phyloP scores from a whole-genome alignment of 1,140 invertebrate species.

The Hermetia illucens region DNA sequence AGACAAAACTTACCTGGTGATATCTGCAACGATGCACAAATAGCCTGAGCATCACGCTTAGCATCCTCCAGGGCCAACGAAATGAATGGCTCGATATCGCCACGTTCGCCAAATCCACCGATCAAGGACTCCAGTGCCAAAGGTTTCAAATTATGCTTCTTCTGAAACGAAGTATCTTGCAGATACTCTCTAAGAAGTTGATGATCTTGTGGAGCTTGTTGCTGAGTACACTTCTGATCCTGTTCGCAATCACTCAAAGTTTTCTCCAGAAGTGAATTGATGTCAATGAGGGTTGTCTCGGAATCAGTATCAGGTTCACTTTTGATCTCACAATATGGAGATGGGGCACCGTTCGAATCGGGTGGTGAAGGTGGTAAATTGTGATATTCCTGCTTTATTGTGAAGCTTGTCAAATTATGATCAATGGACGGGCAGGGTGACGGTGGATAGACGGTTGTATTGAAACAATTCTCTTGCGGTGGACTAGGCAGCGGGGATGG shows the following conservation, averaged over 20 bases:
- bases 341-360: conserved; percentile 28
- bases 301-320: conserved; percentile 26
- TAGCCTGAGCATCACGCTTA: conserved; percentile 69
- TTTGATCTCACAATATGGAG: conserved; percentile 23
- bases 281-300: conserved; percentile 24
- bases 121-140: conserved; percentile 42
- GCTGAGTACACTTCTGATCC: conserved; percentile 11
- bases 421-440: conserved; percentile 26
- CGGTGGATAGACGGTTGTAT: conserved; percentile 8
- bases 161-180: conserved; percentile 68
- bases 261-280: conserved; percentile 21
- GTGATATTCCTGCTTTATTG: conserved; percentile 22
- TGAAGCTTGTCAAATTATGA: neutral
- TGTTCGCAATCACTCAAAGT: conserved; percentile 10
- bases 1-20: conserved; percentile 54
- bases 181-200: conserved; percentile 64
- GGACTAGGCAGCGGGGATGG: conserved; percentile 27
- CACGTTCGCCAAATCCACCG: conserved; percentile 39
- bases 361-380: conserved; percentile 29
- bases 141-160: conserved; percentile 62
- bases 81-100: conserved; percentile 66
- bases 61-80: conserved; percentile 74
- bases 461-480: conserved; percentile 6
- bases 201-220: conserved; percentile 42
- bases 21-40: conserved; percentile 69